Evolutionary conservation across 2,888 invertebrate genomes (phyloP).

Genomic region (Chloroclysta siterata): DNA sequence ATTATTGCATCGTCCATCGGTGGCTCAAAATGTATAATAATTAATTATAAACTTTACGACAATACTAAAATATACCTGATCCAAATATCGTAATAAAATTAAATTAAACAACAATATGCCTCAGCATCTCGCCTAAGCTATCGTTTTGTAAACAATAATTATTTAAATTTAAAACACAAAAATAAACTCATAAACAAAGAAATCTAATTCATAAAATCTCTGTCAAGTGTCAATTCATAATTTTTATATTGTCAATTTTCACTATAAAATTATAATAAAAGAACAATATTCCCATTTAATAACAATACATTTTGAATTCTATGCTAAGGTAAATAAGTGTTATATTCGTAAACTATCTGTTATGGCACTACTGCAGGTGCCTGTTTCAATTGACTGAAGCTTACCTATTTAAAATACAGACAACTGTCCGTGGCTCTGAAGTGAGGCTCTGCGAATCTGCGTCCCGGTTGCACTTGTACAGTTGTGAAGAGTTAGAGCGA

Average conservation of each 20-base stretch:
- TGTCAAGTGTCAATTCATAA: not conserved
- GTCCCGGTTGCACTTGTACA: not conserved
- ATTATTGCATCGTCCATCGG: slow-evolving; percentile 8
- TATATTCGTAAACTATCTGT: slow-evolving; percentile 18
- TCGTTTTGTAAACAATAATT: not conserved
- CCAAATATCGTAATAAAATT: no score
- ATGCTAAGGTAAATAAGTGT: slow-evolving; percentile 22
- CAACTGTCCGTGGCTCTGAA: not conserved
- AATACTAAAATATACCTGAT: not conserved
- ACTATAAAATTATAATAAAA: slow-evolving; percentile 18
- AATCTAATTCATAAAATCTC: not conserved
- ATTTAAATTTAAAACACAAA: not conserved
- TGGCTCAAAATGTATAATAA: not conserved
- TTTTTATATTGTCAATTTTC: slow-evolving; percentile 11
- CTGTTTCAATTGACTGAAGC: slow-evolving; percentile 28
- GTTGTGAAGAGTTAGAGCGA: not conserved
- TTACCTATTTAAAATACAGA: not conserved
- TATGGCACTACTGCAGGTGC: slow-evolving; percentile 30
- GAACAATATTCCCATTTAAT: slow-evolving; percentile 7
- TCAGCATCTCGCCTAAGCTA: no score
- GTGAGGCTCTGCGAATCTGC: not conserved
- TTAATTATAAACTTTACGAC: not conserved
- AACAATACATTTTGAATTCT: slow-evolving; percentile 19
- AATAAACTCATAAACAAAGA: not conserved
- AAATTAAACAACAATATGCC: no score